Evolutionary conservation across 1,140 invertebrate genomes (phyloP), one percentile per base, ranked within the genome.

Genomic region (Pseudomyrmex cubaensis): DNA sequence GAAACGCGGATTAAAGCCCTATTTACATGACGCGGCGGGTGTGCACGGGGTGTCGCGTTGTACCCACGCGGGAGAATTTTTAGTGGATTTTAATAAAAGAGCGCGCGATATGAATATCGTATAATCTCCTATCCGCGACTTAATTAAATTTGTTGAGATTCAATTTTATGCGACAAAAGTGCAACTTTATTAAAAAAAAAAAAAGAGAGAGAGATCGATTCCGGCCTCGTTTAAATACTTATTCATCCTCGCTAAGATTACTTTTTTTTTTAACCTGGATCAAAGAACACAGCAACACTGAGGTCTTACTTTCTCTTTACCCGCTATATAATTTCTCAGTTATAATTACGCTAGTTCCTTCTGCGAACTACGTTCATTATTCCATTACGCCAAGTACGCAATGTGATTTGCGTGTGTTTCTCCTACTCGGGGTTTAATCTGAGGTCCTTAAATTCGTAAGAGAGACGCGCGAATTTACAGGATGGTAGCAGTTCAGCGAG

Each of bases 61-160:
- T 56, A 80, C 35, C 35, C 5, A 35, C 17, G 52, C 54, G 57
- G 48, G 85, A 35, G 35, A 86, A 87, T 83, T 86, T 83, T 83
- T 87, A 80, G 54, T 80, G 66, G 76, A 80, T 72, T 72, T 80
- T 80, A 77, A 87, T 83, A 61, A 83, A 83, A 52, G 63, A 57
- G 56, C 54, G 66, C 54, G 66, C 66, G 44, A 48, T 80, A 80
- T 80, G 76, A 80, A 80, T 80, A 80, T 80, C 66, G 76, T 52
- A 80, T 80, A 80, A 80, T 80, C 76, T 80, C 22, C 66, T 46
- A 59, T 67, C 66, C 66, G 76, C 76, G 66, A 44, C 66, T 80
- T 80, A 80, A 80, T 80, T 80, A 72, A 80, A 80, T 80, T 80
- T 80, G 76, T 78, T 70, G 76, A 80, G 76, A 80, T 70, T 80